Evolutionary conservation across 2,113 vertebrate genomes (phyloP).

Genomic region (Eidolon helvum): DNA sequence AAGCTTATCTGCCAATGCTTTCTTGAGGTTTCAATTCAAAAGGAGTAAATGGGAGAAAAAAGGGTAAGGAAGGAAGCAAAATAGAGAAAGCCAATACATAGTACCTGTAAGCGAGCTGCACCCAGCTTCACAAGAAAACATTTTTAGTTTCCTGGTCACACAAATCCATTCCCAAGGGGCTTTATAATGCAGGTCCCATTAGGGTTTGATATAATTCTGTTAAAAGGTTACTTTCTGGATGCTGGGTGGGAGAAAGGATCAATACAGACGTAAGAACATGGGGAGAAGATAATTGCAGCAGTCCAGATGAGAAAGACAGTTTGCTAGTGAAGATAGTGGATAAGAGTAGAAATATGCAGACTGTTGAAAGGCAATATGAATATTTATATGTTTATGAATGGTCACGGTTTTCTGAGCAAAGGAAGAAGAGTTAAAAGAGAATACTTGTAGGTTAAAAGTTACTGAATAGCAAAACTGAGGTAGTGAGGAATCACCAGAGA

Average conservation of each 20-base stretch:
- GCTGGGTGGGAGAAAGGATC: background rate
- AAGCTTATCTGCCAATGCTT: background rate
- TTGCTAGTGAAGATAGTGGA: background rate
- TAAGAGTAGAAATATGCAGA: background rate
- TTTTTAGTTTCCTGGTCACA: background rate
- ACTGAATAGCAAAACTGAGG: conserved; percentile 4
- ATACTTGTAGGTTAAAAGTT: background rate
- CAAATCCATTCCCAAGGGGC: background rate
- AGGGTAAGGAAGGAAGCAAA: background rate
- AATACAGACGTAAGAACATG: background rate
- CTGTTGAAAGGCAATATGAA: background rate
- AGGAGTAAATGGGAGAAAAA: background rate
- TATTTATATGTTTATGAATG: background rate
- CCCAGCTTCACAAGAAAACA: background rate
- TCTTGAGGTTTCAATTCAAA: background rate
- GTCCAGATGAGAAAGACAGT: background rate
- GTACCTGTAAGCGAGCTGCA: background rate
- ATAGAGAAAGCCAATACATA: background rate
- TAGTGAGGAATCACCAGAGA: background rate
- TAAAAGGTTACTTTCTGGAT: background rate
- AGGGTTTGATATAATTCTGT: background rate
- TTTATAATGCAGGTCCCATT: background rate
- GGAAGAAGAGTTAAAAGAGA: background rate
- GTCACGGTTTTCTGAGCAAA: background rate
- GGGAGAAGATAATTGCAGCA: background rate